A percentile compares a stretch with the other conserved stretches of the same genome.
These are phyloP conservation scores for Helicoverpa armigera DNA, from an alignment of 1,140 invertebrate genomes.

Conservation along the genomic window DNA sequence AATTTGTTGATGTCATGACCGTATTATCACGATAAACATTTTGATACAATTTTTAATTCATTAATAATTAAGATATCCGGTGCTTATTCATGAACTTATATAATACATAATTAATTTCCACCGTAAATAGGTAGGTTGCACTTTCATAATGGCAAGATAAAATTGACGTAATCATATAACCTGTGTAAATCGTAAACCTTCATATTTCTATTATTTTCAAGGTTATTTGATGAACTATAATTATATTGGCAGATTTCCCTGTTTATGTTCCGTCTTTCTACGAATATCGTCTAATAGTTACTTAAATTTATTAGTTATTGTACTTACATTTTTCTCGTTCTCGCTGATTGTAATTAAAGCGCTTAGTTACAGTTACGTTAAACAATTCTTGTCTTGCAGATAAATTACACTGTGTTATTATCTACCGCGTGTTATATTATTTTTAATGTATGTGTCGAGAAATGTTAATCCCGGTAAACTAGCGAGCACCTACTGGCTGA, in stretches of 20 bases:
- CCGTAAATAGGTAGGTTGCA: no score
- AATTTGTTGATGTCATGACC: no score
- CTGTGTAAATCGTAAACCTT: background rate
- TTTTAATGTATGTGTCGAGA: background rate
- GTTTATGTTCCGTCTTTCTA: background rate
- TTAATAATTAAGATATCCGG: no score
- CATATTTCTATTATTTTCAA: conserved; percentile 22
- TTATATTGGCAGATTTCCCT: conserved; percentile 23
- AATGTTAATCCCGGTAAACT: conserved; percentile 45
- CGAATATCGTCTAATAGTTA: background rate
- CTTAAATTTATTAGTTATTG: background rate
- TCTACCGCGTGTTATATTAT: background rate
- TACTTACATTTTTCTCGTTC: background rate
- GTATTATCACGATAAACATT: no score
- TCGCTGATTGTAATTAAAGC: no score
- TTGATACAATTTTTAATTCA: no score
- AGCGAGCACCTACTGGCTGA: conserved; percentile 38
- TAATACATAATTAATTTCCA: no score
- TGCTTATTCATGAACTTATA: no score
- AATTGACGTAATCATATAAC: conserved; percentile 1
- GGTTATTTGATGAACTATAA: conserved; percentile 31
- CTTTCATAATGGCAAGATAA: no score
- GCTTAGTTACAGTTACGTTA: no score
- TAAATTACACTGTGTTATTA: no score
- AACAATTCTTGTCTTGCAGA: no score